Conservation (phyloP, 2,888 invertebrate genomes). For the Amiota minor region DNA sequence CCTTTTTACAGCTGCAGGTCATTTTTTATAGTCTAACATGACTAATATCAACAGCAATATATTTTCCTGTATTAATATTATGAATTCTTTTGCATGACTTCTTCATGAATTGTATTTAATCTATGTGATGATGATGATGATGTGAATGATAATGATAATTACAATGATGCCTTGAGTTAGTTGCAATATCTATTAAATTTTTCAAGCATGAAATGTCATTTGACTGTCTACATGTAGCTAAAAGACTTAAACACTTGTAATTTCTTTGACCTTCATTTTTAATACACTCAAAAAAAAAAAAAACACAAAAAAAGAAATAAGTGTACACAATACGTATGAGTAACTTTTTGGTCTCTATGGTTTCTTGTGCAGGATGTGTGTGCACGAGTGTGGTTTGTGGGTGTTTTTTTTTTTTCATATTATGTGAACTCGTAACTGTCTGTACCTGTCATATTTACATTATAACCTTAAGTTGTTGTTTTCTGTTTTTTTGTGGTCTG, state of each 20-base stretch:
- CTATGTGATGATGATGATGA: not conserved
- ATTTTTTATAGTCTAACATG: not conserved
- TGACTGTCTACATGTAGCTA: not conserved
- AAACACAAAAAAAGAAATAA: not conserved
- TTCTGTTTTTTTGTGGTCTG: constrained; percentile 48
- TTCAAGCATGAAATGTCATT: constrained; percentile 18
- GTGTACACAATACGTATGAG: not conserved
- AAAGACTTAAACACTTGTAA: not conserved
- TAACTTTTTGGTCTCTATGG: not conserved
- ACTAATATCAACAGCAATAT: not conserved
- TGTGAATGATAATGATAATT: too few relatives aligned
- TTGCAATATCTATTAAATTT: constrained; percentile 11
- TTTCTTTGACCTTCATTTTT: constrained; percentile 12
- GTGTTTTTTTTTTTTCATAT: not conserved
- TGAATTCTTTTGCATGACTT: not conserved
- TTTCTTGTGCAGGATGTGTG: not conserved
- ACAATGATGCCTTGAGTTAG: not conserved
- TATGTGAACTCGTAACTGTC: not conserved
- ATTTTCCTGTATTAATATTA: not conserved
- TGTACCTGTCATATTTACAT: not conserved
- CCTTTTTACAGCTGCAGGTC: not conserved
- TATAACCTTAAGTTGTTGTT: not conserved
- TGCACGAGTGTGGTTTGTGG: not conserved
- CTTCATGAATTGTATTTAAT: not conserved
- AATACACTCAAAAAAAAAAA: not conserved